Base-by-base conservation (phyloP, 2,797 vertebrate species). In the Luscinia luscinia region DNA sequence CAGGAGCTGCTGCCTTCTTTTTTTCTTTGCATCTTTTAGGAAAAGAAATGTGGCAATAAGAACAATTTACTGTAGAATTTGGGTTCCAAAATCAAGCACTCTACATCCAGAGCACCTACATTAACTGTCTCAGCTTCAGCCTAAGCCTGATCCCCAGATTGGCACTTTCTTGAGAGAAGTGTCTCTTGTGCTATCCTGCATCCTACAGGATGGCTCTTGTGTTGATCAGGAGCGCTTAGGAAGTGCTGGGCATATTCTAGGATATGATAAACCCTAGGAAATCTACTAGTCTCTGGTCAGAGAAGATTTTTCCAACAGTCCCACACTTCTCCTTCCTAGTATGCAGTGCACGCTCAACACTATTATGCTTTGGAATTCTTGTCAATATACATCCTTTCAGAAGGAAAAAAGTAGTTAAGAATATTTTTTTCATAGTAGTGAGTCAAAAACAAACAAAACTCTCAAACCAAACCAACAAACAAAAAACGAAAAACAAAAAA, bases 331-430 rank as follows among this genome's bases (percentile, higher is more conserved):
- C 4, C 6, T 48, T 79, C 38, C 55, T 51, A 40, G 26, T 16
- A 84, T 2, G 4, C 30, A 68, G 22, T 34, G 17, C 34, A 51
- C 0, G 0, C 34, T 77, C 24, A 49, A 81, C 4, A 21, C 5
- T 15, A 27, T 26, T 40, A 77, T 6, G 21, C 32, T 63, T 46
- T 45, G 14, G 13, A 59, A 9, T 67, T 66, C 27, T 82, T 45
- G 17, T 66, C 49, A 18, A 52, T 52, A 52, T 52, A 28, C 49
- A 52, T 1, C 4, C 9, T 66, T 74, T 61, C 54, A 27, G 55
- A 51, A 84, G 36, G 48, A 26, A 45, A 87, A 51, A 87, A 55
- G n/a, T 13, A 40, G 38, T 12, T n/a, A 45, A 27, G 27, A 73
- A 13, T 28, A 6, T 13, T 34, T 40, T 83, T 74, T 79, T 38